phyloP scores from a whole-genome alignment of 2,113 vertebrate species.

The Polypterus bichir region DNA sequence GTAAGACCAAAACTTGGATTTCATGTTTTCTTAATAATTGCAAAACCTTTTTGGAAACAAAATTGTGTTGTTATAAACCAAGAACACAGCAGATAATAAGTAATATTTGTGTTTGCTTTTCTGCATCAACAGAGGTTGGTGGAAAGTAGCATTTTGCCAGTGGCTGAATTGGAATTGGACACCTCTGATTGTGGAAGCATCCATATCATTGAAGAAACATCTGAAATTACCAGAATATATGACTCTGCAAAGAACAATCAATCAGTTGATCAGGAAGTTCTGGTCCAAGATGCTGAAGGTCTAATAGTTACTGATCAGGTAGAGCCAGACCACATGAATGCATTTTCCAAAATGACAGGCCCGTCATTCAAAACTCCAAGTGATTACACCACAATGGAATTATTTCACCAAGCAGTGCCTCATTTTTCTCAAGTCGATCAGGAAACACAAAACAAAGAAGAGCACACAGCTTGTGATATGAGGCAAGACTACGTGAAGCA shows the following conservation, averaged over 20 bases:
- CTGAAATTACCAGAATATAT: background rate
- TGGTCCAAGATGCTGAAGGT: background rate
- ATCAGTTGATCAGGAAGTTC: slow-evolving; percentile 1
- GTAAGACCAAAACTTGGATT: too few relatives aligned
- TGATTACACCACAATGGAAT: slow-evolving; percentile 62
- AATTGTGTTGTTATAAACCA: too few relatives aligned
- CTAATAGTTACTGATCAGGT: background rate
- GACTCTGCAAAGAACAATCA: background rate
- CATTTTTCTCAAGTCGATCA: background rate
- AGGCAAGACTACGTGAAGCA: slow-evolving; percentile 28
- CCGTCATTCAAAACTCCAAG: slow-evolving; percentile 21
- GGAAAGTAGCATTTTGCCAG: too few relatives aligned
- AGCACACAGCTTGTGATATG: too few relatives aligned
- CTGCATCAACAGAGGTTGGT: too few relatives aligned
- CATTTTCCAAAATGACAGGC: background rate
- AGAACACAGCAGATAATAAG: too few relatives aligned
- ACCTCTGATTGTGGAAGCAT: slow-evolving; percentile 36
- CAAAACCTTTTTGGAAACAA: too few relatives aligned
- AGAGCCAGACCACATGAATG: background rate
- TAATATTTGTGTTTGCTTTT: too few relatives aligned
- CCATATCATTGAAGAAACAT: slow-evolving; percentile 32
- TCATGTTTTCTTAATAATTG: too few relatives aligned
- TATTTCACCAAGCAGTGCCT: slow-evolving; percentile 36
- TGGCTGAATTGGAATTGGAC: too few relatives aligned
- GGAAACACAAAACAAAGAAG: too few relatives aligned